Evolutionary conservation across 2,113 vertebrate genomes (phyloP).

Genomic region (Halichoerus grypus): DNA sequence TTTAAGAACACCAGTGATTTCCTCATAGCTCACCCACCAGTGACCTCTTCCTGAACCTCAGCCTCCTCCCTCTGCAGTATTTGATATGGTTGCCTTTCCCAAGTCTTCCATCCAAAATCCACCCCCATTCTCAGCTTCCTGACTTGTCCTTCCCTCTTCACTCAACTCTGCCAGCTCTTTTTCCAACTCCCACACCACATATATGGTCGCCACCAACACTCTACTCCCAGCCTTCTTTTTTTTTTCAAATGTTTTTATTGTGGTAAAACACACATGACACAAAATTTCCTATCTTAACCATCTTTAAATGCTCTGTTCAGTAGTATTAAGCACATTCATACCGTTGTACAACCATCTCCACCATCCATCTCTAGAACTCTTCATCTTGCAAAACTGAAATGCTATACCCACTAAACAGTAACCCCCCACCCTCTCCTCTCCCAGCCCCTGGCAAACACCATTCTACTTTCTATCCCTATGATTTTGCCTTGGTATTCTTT

Average conservation of each 20-base stretch:
- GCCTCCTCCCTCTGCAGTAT: background rate
- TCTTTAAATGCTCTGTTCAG: background rate
- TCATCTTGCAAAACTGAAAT: background rate
- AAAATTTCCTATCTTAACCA: background rate
- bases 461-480: background rate
- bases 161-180: background rate
- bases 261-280: background rate
- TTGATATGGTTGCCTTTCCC: background rate
- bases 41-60: background rate
- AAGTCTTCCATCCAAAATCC: background rate
- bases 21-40: background rate
- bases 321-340: background rate
- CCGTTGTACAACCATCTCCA: background rate
- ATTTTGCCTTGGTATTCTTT: background rate
- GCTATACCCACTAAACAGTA: background rate
- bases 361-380: background rate
- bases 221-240: background rate
- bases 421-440: background rate
- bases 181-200: background rate
- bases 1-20: background rate
- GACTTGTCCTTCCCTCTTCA: background rate
- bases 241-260: background rate
- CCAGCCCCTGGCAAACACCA: background rate
- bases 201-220: background rate
- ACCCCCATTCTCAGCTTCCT: background rate